Evolutionary conservation across 30 jellyfish, hydroid and myxozoan species (phyloP).

Genomic region (Clytia hemisphaerica): DNA sequence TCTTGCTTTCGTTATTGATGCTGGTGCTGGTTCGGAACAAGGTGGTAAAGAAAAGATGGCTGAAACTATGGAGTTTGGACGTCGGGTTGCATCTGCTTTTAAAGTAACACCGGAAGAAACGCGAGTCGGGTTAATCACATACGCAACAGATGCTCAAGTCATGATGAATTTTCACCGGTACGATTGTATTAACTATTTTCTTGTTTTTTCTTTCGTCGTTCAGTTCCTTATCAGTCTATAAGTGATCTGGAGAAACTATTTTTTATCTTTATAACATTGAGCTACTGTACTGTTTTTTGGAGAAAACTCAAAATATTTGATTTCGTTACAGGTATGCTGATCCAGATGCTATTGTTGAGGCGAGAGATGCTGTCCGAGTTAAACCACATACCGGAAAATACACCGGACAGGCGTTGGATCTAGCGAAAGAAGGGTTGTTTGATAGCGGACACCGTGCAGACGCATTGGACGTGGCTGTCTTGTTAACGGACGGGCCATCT

Average conservation of each 20-base stretch:
- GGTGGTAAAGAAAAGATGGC: slow-evolving; percentile 98
- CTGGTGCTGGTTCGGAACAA: slow-evolving; percentile 98
- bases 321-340: too few relatives aligned
- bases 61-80: slow-evolving; percentile 88
- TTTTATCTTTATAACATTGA: too few relatives aligned
- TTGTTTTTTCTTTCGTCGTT: too few relatives aligned
- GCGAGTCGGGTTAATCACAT: slow-evolving; percentile 80
- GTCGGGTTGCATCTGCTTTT: slow-evolving; percentile 95
- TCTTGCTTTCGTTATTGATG: slow-evolving; percentile 95
- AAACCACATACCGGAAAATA: slow-evolving; percentile 87
- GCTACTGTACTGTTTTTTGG: too few relatives aligned
- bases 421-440: slow-evolving; percentile 82
- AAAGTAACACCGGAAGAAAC: slow-evolving; percentile 82
- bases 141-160: slow-evolving; percentile 94
- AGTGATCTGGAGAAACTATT: too few relatives aligned
- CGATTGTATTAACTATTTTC: too few relatives aligned
- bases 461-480: slow-evolving; percentile 76
- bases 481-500: slow-evolving; percentile 88
- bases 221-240: too few relatives aligned
- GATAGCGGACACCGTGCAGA: slow-evolving; percentile 83
- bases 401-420: slow-evolving; percentile 85
- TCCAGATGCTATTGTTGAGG: slow-evolving; percentile 81
- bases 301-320: too few relatives aligned
- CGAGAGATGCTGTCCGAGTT: slow-evolving; percentile 87
- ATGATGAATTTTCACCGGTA: slow-evolving; percentile 86